Percentiles rank a stretch among this genome's conserved stretches.
These are phyloP conservation scores for Gulo gulo DNA, from an alignment of 2,113 vertebrate genomes.

Conservation along the genomic window DNA sequence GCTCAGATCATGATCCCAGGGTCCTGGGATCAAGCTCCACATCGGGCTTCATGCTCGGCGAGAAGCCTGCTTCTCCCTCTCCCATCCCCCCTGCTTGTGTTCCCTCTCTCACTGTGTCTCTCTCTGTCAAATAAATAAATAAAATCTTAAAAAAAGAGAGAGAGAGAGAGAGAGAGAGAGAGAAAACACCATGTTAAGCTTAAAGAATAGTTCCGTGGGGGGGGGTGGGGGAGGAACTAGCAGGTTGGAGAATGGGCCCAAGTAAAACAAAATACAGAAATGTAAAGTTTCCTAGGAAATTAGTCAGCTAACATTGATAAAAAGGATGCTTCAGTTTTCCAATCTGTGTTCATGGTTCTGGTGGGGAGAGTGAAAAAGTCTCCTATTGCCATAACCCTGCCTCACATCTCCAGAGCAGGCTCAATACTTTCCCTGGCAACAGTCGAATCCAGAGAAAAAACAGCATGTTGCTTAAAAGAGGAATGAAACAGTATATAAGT, in stretches of 20 bases:
- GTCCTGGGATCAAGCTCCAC: too few relatives aligned
- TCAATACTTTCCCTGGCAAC: background rate
- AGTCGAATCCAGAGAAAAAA: background rate
- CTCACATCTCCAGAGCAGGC: background rate
- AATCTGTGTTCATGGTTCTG: background rate
- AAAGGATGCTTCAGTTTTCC: background rate
- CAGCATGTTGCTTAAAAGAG: background rate
- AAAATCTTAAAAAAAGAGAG: too few relatives aligned
- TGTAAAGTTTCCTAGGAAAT: background rate
- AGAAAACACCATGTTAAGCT: background rate
- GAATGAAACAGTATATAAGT: background rate
- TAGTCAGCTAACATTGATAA: background rate
- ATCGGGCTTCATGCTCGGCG: too few relatives aligned
- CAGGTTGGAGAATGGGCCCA: background rate
- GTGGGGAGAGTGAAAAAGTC: background rate
- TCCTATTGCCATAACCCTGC: accelerated
- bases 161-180: too few relatives aligned
- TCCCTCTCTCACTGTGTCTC: too few relatives aligned
- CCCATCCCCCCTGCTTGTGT: too few relatives aligned
- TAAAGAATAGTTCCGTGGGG: background rate
- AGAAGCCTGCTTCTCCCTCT: too few relatives aligned
- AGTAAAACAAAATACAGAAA: background rate
- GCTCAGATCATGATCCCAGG: too few relatives aligned
- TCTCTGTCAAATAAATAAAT: too few relatives aligned
- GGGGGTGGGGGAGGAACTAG: background rate